Percentiles rank a stretch among this genome's conserved stretches.
Conservation (phyloP, 1,140 invertebrate species). For the Orussus abietinus region DNA sequence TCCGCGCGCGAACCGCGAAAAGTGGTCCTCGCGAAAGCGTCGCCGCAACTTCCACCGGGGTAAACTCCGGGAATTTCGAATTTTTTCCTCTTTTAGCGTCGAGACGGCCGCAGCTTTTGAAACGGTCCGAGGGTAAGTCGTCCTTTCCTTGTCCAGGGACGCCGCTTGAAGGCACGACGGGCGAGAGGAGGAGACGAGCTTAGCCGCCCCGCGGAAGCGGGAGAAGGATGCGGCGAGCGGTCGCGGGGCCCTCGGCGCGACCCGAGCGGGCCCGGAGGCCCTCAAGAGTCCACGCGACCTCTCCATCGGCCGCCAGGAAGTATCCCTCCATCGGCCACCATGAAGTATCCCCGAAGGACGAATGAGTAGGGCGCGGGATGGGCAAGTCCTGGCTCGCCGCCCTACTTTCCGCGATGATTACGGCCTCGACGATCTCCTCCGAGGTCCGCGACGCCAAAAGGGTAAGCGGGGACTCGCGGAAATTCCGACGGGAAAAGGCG, state of each 20-base stretch:
- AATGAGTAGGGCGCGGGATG: conserved; percentile 35
- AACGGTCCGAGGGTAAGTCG: no score
- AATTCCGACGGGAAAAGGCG: no score
- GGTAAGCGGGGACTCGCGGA: no score
- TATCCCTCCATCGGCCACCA: conserved; percentile 6
- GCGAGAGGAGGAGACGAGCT: conserved; percentile 5
- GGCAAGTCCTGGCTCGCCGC: conserved; percentile 32
- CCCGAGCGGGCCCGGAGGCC: conserved; percentile 23
- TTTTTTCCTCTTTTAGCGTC: no score
- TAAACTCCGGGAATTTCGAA: no score
- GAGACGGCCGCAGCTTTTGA: no score
- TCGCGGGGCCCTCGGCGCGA: conserved; percentile 20
- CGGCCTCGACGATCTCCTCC: conserved; percentile 25
- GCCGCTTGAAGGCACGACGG: neutral
- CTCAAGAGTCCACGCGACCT: neutral
- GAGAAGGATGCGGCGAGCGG: no score
- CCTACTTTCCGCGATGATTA: conserved; percentile 28
- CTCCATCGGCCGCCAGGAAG: conserved; percentile 4
- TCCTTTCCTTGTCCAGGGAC: no score
- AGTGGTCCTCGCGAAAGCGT: no score
- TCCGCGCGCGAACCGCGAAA: no score
- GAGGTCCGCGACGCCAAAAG: conserved; percentile 16
- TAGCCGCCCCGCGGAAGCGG: conserved; percentile 19
- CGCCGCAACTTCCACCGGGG: no score
- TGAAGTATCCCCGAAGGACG: conserved; percentile 19